Conservation (phyloP, 2,888 invertebrate species). For the Limnephilus rhombicus region DNA sequence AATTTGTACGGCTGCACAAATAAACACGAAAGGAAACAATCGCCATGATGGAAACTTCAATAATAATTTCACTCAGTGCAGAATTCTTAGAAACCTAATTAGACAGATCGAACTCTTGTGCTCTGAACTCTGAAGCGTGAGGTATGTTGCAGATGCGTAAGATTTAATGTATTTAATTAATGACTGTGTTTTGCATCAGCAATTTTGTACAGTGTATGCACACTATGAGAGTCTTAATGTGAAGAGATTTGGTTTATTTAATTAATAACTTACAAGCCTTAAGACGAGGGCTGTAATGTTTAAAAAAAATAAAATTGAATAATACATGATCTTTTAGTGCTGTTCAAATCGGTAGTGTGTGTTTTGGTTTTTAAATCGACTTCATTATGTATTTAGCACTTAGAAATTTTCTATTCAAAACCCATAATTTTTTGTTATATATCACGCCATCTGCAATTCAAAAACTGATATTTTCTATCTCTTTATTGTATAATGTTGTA, state of each 20-base stretch:
- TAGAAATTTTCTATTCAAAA: too few species aligned
- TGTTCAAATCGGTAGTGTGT: too few species aligned
- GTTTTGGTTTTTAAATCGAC: too few species aligned
- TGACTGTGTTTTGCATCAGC: not conserved
- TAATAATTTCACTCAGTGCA: not conserved
- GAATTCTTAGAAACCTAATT: constrained; percentile 18
- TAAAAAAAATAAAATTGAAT: too few species aligned
- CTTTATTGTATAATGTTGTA: too few species aligned
- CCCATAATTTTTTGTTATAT: too few species aligned
- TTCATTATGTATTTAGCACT: too few species aligned
- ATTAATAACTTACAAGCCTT: not conserved
- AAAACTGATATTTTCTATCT: too few species aligned
- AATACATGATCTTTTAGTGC: too few species aligned
- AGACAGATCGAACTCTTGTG: not conserved
- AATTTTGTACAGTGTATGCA: not conserved
- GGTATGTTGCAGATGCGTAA: not conserved
- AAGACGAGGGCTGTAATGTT: not conserved
- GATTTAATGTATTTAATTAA: not conserved
- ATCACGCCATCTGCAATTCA: too few species aligned
- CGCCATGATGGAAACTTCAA: not conserved
- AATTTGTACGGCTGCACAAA: constrained; percentile 21
- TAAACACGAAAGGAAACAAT: constrained; percentile 22
- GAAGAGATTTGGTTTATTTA: not conserved
- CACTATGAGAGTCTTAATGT: not conserved
- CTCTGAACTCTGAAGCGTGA: not conserved